Conservation (phyloP, 37 sponge, comb jelly and placozoan genomes). For the Cladorhizidae sp. region DNA sequence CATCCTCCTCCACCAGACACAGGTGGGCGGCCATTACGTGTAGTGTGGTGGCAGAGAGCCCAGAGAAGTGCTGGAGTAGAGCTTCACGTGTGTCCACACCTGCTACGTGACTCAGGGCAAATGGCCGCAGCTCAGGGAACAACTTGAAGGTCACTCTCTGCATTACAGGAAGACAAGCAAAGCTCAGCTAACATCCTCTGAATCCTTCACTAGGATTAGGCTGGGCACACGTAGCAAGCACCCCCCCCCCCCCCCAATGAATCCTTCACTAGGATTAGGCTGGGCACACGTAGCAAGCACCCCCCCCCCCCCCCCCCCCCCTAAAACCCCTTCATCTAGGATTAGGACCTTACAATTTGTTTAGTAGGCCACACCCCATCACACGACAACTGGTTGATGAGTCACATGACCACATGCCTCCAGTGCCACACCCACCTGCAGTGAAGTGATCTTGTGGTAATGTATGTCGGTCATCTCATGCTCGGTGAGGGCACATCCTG, state of each 20-base stretch:
- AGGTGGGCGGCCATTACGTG: constrained; percentile 79
- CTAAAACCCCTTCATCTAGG: no score
- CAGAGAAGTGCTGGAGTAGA: constrained; percentile 71
- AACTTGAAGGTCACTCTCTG: constrained; percentile 84
- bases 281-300: no score
- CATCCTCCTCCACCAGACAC: constrained; percentile 48
- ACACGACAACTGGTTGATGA: no score
- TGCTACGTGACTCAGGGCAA: constrained; percentile 92
- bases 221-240: no score
- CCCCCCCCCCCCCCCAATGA: no score
- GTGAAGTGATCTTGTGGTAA: constrained; percentile 77
- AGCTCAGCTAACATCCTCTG: no score
- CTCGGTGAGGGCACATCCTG: constrained; percentile 81
- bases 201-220: no score
- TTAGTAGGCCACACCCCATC: background rate
- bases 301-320: no score
- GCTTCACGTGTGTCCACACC: constrained; percentile 82
- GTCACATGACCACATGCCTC: background rate
- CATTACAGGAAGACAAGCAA: no score
- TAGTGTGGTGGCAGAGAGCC: constrained; percentile 73
- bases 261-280: no score
- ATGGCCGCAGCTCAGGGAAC: constrained; percentile 78
- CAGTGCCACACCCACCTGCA: constrained; percentile 37
- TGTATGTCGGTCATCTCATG: constrained; percentile 84
- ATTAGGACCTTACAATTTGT: no score